Percentiles rank a stretch among this genome's conserved stretches.
Evolutionary conservation across 2,888 invertebrate genomes (phyloP).

Genomic region (Dasysyrphus albostriatus): DNA sequence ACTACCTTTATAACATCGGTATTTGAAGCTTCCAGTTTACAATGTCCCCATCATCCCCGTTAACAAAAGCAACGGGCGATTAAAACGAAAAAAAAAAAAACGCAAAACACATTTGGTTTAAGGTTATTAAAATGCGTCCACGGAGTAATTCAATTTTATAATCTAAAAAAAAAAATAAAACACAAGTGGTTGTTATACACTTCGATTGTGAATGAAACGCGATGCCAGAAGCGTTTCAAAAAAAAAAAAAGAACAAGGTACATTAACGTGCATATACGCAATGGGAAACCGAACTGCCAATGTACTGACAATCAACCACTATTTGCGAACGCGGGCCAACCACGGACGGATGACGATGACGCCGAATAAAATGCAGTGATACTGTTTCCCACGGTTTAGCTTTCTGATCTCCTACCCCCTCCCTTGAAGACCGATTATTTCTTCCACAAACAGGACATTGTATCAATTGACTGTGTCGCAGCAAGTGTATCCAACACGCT

Average conservation of each 20-base stretch:
- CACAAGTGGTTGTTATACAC: slow-evolving; percentile 44
- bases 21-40: slow-evolving; percentile 10
- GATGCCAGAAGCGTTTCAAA: slow-evolving; percentile 45
- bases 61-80: not conserved
- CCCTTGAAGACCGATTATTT: slow-evolving; percentile 13
- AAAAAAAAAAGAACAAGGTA: slow-evolving; percentile 17
- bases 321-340: not conserved
- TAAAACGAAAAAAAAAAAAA: not conserved
- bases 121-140: slow-evolving; percentile 58
- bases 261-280: slow-evolving; percentile 25
- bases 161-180: slow-evolving; percentile 34
- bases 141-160: slow-evolving; percentile 43
- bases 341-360: slow-evolving; percentile 11
- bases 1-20: not conserved
- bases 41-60: not conserved
- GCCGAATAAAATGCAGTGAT: slow-evolving; percentile 34
- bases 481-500: slow-evolving; percentile 63
- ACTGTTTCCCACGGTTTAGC: slow-evolving; percentile 65
- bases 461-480: slow-evolving; percentile 58
- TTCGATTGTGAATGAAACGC: slow-evolving; percentile 56
- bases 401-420: slow-evolving; percentile 30
- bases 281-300: slow-evolving; percentile 58
- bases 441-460: slow-evolving; percentile 57
- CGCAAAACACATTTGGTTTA: slow-evolving; percentile 28
- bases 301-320: slow-evolving; percentile 23